These are phyloP conservation scores for Eulemur albifrons DNA, from an alignment of 2,797 vertebrate genomes.

Conservation along the genomic window DNA sequence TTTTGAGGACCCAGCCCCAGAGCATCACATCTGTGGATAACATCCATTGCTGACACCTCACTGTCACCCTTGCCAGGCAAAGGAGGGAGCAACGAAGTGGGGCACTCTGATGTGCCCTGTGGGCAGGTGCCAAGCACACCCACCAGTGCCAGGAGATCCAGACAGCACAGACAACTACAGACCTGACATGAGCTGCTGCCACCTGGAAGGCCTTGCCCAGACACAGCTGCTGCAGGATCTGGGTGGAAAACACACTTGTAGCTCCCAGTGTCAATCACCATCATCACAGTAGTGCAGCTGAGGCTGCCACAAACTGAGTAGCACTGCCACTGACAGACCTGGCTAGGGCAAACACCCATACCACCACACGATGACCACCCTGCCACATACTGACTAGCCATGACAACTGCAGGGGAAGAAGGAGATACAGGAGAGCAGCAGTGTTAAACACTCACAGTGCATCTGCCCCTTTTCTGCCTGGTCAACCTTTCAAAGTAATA, in stretches of 20 bases:
- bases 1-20: not conserved
- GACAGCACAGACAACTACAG: not conserved
- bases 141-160: not conserved
- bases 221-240: not conserved
- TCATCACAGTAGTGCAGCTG: not conserved
- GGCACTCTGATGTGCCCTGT: too few species aligned
- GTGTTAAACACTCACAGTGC: not conserved
- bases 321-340: not conserved
- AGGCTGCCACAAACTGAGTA: not conserved
- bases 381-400: not conserved
- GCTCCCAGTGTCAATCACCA: not conserved
- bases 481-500: too few species aligned
- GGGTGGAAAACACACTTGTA: not conserved
- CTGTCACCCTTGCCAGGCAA: not conserved
- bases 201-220: not conserved
- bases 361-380: not conserved
- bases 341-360: not conserved
- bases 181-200: not conserved
- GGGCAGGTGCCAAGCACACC: not conserved
- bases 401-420: not conserved
- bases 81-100: not conserved
- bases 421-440: not conserved
- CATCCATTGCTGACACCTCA: not conserved
- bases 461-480: not conserved
- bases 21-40: not conserved